A percentile compares a stretch with the other conserved stretches of the same genome.
These are phyloP conservation scores for Sander lucioperca DNA, from an alignment of 2,113 vertebrate species.

Conservation along the genomic window DNA sequence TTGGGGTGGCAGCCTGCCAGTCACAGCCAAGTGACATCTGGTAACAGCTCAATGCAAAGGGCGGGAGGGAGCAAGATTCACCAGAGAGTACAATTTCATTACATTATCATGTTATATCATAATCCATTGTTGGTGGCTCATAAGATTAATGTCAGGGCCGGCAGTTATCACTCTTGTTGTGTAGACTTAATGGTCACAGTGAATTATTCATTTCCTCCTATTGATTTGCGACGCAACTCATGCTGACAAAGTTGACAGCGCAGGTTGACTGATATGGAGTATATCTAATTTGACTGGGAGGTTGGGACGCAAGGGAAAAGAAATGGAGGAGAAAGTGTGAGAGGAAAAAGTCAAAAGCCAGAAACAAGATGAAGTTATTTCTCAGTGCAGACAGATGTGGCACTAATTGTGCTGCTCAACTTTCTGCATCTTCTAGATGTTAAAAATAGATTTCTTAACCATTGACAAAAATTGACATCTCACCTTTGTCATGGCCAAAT, in stretches of 20 bases:
- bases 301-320: constrained; percentile 28
- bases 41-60: constrained; percentile 69
- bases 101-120: constrained; percentile 80
- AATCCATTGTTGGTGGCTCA: constrained; percentile 78
- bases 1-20: constrained; percentile 77
- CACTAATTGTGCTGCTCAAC: background rate
- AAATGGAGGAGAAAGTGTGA: constrained; percentile 5
- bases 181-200: constrained; percentile 76
- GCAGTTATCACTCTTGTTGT: constrained; percentile 78
- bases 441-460: background rate
- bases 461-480: background rate
- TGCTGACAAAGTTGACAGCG: constrained; percentile 73
- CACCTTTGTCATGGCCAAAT: constrained; percentile 6
- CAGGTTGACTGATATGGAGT: constrained; percentile 74
- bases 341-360: background rate
- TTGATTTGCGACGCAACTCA: constrained; percentile 71
- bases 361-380: constrained; percentile 28
- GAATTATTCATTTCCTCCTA: constrained; percentile 81
- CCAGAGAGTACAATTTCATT: constrained; percentile 74
- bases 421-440: background rate
- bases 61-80: constrained; percentile 65
- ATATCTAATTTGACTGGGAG: constrained; percentile 68
- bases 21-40: constrained; percentile 78
- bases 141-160: constrained; percentile 74
- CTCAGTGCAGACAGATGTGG: constrained; percentile 5